Base-by-base conservation (phyloP, 2,113 vertebrate genomes). In the Heptranchias perlo region DNA sequence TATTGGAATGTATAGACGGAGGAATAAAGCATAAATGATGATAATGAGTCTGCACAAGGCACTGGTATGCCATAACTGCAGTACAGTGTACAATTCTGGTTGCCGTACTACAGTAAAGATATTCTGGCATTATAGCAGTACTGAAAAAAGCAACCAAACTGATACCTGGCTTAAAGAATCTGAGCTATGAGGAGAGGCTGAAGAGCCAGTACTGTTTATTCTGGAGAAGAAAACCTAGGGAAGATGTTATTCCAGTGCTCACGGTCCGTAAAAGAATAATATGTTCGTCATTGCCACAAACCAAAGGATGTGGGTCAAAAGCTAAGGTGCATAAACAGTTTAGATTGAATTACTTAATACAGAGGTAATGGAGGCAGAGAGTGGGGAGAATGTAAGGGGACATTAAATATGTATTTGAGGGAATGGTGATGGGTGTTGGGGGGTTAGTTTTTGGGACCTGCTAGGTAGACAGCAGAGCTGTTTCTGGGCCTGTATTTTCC, bases 251-350 rank as follows among this genome's bases (percentile, higher is more conserved):
- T 54, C 49, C 54, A 89, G 52, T 89, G 58, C 11, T 89, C 86
- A 58, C 13, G 49, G 58, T 35, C 86, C 2, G 23, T 89, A 89
- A 31, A 89, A 28, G 25, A 89, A 89, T 35, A 35, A 89, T 16
- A 89, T 54, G 2, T 31, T 89, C 28, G 49, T 35, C 49, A 89
- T 58, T 89, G 28, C 86, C 86, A 89, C 86, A 58, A 89, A 54
- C 52, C 86, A 58, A 52, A 54, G 49, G 49, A 89, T 89, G 31
- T 89, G 86, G 52, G 86, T 54, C 86, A 89, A 52, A 52, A 54
- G 49, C 49, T 89, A 11, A 89, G 49, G 49, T 89, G 86, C 49
- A 52, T 89, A 89, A 89, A 89, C 49, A 89, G 86, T 89, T 89
- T 89, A 13, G 35, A 89, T 89, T 54, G 54, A 89, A 89, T 89